Evolutionary conservation across 2,113 vertebrate species (phyloP).

Genomic region (Protomyctophum bolini): DNA sequence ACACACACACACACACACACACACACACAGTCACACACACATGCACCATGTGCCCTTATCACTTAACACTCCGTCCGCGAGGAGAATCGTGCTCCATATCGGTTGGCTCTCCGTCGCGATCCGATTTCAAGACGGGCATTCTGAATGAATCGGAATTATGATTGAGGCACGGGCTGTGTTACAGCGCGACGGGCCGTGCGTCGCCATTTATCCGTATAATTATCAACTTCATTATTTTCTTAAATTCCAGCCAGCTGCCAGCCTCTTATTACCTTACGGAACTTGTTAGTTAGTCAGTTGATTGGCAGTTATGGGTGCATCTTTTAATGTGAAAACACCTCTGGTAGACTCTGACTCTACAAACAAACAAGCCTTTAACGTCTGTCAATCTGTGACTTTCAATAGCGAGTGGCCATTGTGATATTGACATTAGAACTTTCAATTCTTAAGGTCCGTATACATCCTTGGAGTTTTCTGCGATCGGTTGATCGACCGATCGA

Average conservation of each 20-base stretch:
- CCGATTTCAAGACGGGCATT: constrained; percentile 36
- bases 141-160: constrained; percentile 57
- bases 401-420: too few species aligned
- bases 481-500: too few species aligned
- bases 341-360: too few species aligned
- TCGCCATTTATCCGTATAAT: constrained; percentile 23
- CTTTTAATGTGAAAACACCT: too few species aligned
- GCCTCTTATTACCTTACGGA: not conserved
- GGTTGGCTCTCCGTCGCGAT: constrained; percentile 34
- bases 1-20: not conserved
- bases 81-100: constrained; percentile 37
- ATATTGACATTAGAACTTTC: too few species aligned
- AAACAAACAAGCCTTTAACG: too few species aligned
- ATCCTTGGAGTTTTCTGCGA: too few species aligned
- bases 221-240: constrained; percentile 49
- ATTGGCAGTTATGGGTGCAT: too few species aligned
- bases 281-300: constrained; percentile 9
- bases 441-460: too few species aligned
- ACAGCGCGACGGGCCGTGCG: not conserved
- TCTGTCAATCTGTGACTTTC: too few species aligned
- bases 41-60: constrained; percentile 48
- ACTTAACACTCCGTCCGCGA: constrained; percentile 31
- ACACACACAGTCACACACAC: constrained; percentile 6
- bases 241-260: constrained; percentile 29
- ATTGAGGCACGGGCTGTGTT: constrained; percentile 36